Evolutionary conservation across 2,113 vertebrate species (phyloP).

Genomic region (Neodontobutis hainanensis): DNA sequence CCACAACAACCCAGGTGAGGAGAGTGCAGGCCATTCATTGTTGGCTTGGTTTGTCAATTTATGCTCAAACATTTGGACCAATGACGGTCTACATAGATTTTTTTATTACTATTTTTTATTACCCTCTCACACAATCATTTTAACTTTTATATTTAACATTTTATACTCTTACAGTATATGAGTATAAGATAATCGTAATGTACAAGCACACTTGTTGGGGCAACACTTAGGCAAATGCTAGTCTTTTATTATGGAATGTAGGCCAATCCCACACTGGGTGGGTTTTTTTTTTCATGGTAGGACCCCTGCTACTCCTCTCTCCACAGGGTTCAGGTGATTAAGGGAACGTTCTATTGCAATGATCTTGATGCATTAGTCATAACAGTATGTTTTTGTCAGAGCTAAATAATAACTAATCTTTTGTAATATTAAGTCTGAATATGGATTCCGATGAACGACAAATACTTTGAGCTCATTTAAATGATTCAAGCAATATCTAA

Average conservation of each 20-base stretch:
- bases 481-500: constrained; percentile 51
- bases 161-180: too few relatives aligned
- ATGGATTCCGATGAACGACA: constrained; percentile 40
- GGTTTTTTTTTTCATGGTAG: constrained; percentile 41
- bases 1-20: constrained; percentile 53
- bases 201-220: constrained; percentile 29
- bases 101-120: not conserved
- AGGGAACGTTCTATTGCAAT: constrained; percentile 55
- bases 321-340: constrained; percentile 69
- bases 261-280: constrained; percentile 56
- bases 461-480: constrained; percentile 54
- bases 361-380: constrained; percentile 56
- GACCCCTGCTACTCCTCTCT: constrained; percentile 60
- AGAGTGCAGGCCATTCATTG: constrained; percentile 62
- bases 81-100: not conserved
- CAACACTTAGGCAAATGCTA: constrained; percentile 56
- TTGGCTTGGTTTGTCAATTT: not conserved
- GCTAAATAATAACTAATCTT: constrained; percentile 66
- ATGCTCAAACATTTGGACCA: not conserved
- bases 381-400: constrained; percentile 72
- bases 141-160: too few relatives aligned
- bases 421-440: constrained; percentile 41
- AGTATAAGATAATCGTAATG: too few relatives aligned
- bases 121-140: not conserved
- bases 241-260: constrained; percentile 68